Conservation (phyloP, 2,113 vertebrate genomes). For the Thinocorus orbignyianus region DNA sequence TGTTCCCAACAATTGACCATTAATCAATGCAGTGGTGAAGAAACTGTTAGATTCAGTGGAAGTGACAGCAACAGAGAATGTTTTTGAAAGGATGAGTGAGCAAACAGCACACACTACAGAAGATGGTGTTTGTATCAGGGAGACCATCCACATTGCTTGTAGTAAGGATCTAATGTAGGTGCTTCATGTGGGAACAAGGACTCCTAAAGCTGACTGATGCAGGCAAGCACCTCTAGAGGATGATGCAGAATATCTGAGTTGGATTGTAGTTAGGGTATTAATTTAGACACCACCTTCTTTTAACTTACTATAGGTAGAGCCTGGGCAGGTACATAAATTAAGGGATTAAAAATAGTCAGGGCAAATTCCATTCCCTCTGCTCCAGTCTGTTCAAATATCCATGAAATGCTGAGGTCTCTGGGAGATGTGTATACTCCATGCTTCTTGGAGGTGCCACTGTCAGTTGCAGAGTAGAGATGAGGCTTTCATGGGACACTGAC, state of each 20-base stretch:
- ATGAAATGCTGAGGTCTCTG: background rate
- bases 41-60: background rate
- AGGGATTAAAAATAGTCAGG: background rate
- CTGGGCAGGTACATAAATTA: background rate
- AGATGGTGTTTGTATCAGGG: background rate
- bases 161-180: background rate
- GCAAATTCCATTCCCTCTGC: background rate
- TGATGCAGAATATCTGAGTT: background rate
- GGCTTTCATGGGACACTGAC: background rate
- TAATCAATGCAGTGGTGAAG: slow-evolving; percentile 1
- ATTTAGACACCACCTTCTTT: background rate
- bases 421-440: background rate
- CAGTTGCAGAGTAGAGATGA: background rate
- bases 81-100: background rate
- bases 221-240: background rate
- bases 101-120: background rate
- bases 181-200: background rate
- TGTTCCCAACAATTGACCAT: background rate
- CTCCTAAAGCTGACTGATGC: background rate
- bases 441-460: background rate
- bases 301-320: background rate
- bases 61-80: background rate
- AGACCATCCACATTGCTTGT: background rate
- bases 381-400: background rate
- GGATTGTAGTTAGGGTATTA: background rate